Evolutionary conservation across 2,888 invertebrate species (phyloP).

Genomic region (Apomyelois bistriatella): DNA sequence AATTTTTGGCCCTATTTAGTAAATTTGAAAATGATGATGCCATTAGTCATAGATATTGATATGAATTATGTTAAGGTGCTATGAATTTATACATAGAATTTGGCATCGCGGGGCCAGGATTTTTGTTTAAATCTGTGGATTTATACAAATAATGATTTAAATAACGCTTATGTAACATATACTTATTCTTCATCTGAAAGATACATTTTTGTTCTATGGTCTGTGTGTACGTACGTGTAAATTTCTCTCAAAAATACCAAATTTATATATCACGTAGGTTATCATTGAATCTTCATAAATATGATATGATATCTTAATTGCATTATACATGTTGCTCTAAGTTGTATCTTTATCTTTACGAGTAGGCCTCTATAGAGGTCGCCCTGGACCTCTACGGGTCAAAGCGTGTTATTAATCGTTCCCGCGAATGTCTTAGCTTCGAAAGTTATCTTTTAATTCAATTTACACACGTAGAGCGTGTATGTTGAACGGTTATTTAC

Average conservation of each 20-base stretch:
- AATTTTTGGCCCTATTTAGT: slow-evolving; percentile 54
- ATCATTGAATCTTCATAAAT: slow-evolving; percentile 24
- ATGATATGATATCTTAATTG: slow-evolving; percentile 36
- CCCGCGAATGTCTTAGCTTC: slow-evolving; percentile 47
- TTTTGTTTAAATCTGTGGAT: too few relatives aligned
- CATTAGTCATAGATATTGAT: slow-evolving; percentile 55
- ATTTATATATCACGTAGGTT: slow-evolving; percentile 20
- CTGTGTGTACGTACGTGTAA: too few relatives aligned
- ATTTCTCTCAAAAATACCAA: slow-evolving; percentile 18
- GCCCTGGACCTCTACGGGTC: slow-evolving; percentile 42
- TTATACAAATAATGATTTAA: slow-evolving; percentile 68
- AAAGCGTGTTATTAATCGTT: slow-evolving; percentile 49
- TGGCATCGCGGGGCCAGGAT: too few relatives aligned
- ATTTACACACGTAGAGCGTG: slow-evolving; percentile 53
- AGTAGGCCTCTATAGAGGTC: slow-evolving; percentile 27
- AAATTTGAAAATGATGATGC: slow-evolving; percentile 46
- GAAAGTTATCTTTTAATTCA: slow-evolving; percentile 70
- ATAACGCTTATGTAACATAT: slow-evolving; percentile 63
- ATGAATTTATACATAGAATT: slow-evolving; percentile 38
- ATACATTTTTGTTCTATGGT: slow-evolving; percentile 18
- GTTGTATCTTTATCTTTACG: slow-evolving; percentile 49
- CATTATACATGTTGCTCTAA: slow-evolving; percentile 36
- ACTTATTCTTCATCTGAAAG: slow-evolving; percentile 32
- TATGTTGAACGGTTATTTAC: slow-evolving; percentile 62
- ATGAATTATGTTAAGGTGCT: slow-evolving; percentile 52